Conservation (phyloP, 2,888 invertebrate genomes). For the Shargacucullia verbasci region DNA sequence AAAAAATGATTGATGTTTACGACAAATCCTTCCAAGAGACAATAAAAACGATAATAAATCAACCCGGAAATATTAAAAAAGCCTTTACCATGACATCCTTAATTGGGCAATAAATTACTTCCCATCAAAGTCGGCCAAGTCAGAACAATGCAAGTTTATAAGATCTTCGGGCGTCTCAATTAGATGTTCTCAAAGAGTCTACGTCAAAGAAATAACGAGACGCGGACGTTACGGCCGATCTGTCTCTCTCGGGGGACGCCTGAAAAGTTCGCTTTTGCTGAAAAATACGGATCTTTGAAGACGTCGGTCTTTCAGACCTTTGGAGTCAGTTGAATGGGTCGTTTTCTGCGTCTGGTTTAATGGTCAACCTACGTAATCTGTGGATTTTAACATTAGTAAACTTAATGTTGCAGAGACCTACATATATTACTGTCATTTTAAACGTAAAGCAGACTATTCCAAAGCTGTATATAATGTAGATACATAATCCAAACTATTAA, state of each 20-base stretch:
- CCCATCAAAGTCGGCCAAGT: conserved; percentile 35
- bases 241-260: conserved; percentile 56
- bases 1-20: not conserved
- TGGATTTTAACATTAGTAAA: not conserved
- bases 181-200: conserved; percentile 60
- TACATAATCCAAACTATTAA: no score
- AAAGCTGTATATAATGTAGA: no score
- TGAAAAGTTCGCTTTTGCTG: conserved; percentile 55
- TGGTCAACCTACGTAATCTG: conserved; percentile 14
- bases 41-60: conserved; percentile 9
- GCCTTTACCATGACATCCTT: conserved; percentile 18
- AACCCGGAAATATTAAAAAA: conserved; percentile 22
- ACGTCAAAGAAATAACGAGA: conserved; percentile 73
- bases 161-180: conserved; percentile 61
- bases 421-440: no score
- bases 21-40: not conserved
- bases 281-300: conserved; percentile 48
- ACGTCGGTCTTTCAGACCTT: conserved; percentile 39
- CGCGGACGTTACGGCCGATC: conserved; percentile 66
- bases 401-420: not conserved
- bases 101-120: conserved; percentile 53
- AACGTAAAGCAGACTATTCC: no score
- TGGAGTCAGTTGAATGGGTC: conserved; percentile 33
- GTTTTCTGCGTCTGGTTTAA: conserved; percentile 25
- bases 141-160: conserved; percentile 60